These are phyloP conservation scores for Camponotus fellah DNA, from an alignment of 2,888 invertebrate species.

Conservation along the genomic window DNA sequence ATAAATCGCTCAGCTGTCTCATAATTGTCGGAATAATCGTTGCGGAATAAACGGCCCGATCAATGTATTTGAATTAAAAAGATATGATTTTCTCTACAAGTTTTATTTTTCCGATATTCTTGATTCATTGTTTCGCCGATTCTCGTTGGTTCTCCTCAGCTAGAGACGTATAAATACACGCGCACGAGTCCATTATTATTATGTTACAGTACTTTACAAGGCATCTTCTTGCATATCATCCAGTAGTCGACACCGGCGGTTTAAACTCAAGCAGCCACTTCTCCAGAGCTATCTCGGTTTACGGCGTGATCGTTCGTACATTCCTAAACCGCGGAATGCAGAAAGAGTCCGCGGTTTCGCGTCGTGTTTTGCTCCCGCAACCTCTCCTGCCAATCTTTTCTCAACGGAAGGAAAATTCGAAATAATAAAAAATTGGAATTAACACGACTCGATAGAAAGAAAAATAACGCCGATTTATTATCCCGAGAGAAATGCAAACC, in stretches of 20 bases:
- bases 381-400: constrained; percentile 7
- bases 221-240: constrained; percentile 39
- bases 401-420: constrained; percentile 18
- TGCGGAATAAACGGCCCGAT: constrained; percentile 5
- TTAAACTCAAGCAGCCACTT: constrained; percentile 64
- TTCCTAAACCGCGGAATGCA: constrained; percentile 79
- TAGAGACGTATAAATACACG: background rate
- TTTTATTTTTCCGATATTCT: background rate
- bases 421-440: constrained; percentile 21
- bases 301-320: constrained; percentile 62
- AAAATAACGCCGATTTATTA: constrained; percentile 11
- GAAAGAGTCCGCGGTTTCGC: constrained; percentile 73
- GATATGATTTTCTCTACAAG: background rate
- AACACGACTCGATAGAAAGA: background rate
- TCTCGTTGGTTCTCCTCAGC: background rate
- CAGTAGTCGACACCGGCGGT: constrained; percentile 43
- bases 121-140: background rate
- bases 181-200: background rate
- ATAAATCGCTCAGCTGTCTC: constrained; percentile 59
- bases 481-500: background rate
- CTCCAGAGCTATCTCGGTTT: constrained; percentile 63
- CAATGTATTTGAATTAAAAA: background rate
- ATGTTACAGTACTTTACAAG: constrained; percentile 34
- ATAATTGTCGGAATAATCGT: constrained; percentile 35
- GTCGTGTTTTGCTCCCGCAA: constrained; percentile 24